Conservation (phyloP, 2,888 invertebrate species). For the Scelioninae gen. 2 region DNA sequence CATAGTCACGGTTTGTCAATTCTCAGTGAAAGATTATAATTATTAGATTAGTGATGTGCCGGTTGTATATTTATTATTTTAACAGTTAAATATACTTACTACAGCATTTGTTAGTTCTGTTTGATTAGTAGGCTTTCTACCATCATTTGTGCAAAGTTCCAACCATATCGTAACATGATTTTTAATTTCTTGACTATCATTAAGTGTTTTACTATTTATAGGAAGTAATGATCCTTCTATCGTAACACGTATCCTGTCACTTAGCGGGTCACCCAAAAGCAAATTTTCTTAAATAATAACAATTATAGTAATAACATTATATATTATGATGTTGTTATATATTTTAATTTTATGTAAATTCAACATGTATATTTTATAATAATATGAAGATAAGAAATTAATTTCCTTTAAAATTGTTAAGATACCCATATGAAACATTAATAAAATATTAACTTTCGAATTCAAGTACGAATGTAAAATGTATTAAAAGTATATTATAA, state of each 20-base stretch:
- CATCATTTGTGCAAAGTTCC: constrained; percentile 67
- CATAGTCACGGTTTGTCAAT: too few relatives aligned
- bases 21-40: not conserved
- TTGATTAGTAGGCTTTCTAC: constrained; percentile 1
- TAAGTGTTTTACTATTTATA: constrained; percentile 72
- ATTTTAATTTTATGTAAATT: too few relatives aligned
- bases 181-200: constrained; percentile 72
- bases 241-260: constrained; percentile 76
- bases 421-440: too few relatives aligned
- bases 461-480: too few relatives aligned
- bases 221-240: constrained; percentile 80
- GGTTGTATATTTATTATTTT: too few relatives aligned
- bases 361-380: too few relatives aligned
- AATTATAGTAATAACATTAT: too few relatives aligned
- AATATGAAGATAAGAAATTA: not conserved
- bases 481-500: too few relatives aligned
- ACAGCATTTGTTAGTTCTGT: not conserved
- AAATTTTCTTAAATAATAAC: constrained; percentile 55
- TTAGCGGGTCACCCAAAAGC: constrained; percentile 68
- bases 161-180: constrained; percentile 77
- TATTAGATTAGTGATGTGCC: too few relatives aligned
- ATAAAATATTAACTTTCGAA: too few relatives aligned
- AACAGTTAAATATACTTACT: not conserved
- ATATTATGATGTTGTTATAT: too few relatives aligned
- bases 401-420: not conserved